Evolutionary conservation across 2,797 vertebrate species (phyloP).

Genomic region (Pseudochromis fuscus): DNA sequence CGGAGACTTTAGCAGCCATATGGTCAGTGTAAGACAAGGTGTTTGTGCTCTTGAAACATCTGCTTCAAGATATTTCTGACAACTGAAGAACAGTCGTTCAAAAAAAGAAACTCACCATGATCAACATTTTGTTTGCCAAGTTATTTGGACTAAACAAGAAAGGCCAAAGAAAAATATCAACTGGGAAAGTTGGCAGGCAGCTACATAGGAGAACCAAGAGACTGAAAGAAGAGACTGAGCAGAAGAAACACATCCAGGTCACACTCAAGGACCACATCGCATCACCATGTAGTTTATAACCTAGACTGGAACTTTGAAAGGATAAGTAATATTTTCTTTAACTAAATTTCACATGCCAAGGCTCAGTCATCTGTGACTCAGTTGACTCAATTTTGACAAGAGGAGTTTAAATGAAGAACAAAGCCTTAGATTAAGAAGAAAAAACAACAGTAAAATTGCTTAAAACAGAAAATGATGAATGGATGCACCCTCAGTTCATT

Average conservation of each 20-base stretch:
- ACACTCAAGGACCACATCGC: no score
- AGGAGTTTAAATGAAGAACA: constrained; percentile 6
- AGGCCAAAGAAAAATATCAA: background rate
- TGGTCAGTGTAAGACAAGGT: background rate
- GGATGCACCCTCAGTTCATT: constrained; percentile 21
- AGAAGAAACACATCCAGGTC: no score
- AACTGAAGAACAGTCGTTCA: background rate
- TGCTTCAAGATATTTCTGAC: constrained; percentile 7
- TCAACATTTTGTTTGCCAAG: background rate
- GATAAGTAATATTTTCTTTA: no score
- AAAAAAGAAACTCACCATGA: background rate
- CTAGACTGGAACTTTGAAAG: no score
- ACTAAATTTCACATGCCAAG: no score
- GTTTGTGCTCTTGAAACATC: constrained; percentile 12
- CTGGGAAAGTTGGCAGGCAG: no score
- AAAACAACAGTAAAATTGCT: background rate
- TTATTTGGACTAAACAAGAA: background rate
- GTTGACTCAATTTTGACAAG: no score
- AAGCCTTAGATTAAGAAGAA: background rate
- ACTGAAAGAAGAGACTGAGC: no score
- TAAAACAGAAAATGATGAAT: constrained; percentile 6
- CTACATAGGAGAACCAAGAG: no score
- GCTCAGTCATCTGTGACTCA: no score
- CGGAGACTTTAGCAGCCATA: background rate
- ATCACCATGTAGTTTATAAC: no score